phyloP scores from a whole-genome alignment of 2,797 vertebrate species.

The Graptemys geographica region DNA sequence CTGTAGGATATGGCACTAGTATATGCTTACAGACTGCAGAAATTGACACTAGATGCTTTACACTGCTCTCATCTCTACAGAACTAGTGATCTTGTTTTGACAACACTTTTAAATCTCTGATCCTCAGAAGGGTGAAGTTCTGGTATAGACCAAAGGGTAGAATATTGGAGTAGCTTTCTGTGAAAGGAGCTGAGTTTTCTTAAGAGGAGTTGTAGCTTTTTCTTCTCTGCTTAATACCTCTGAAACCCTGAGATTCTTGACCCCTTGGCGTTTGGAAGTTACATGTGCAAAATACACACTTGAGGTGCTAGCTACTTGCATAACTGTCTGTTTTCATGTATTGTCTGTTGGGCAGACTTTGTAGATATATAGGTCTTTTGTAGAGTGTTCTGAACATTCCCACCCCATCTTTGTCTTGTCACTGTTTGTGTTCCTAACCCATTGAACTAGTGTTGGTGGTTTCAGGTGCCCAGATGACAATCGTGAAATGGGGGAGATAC shows the following conservation, averaged over 20 bases:
- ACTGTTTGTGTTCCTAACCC: background rate
- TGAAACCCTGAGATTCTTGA: background rate
- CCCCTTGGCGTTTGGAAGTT: background rate
- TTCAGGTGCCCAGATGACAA: background rate
- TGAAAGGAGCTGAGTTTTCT: background rate
- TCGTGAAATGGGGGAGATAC: background rate
- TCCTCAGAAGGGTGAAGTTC: background rate
- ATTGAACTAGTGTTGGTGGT: background rate
- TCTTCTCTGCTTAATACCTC: background rate
- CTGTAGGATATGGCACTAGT: background rate
- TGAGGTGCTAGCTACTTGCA: background rate
- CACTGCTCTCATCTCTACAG: background rate
- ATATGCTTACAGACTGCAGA: background rate
- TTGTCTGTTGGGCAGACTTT: accelerated
- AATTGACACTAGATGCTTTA: background rate
- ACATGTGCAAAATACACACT: background rate
- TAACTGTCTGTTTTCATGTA: background rate
- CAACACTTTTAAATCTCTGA: background rate
- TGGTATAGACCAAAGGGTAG: background rate
- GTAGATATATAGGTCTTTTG: background rate
- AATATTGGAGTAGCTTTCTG: accelerated
- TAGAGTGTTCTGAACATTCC: background rate
- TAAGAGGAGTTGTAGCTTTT: background rate
- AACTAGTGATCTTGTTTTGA: background rate
- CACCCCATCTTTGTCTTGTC: background rate